Percentiles rank a stretch among this genome's conserved stretches.
Conservation (phyloP, 37 sponge, comb jelly and placozoan species). For the Oscarella lobularis region DNA sequence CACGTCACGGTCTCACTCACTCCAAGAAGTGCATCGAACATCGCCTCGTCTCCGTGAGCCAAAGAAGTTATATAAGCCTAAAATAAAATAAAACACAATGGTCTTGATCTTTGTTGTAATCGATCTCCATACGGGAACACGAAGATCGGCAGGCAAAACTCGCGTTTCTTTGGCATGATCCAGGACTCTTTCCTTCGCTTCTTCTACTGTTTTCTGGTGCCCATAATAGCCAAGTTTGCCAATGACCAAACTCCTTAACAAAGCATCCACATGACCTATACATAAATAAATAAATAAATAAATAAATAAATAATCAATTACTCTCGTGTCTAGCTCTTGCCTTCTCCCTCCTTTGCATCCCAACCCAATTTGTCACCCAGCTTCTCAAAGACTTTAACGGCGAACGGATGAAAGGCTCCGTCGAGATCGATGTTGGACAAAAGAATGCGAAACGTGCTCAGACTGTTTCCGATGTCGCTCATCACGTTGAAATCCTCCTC, state of each 20-base stretch:
- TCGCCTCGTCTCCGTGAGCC: constrained; percentile 39
- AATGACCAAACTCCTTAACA: constrained; percentile 67
- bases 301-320: neutral
- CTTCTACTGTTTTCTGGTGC: constrained; percentile 30
- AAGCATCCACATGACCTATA: constrained; percentile 41
- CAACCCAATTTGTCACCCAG: constrained; percentile 46
- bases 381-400: constrained; percentile 23
- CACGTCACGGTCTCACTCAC: too few species aligned
- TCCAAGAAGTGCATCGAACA: constrained; percentile 45
- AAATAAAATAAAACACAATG: too few species aligned
- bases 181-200: constrained; percentile 34
- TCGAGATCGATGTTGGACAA: constrained; percentile 47
- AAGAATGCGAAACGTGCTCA: constrained; percentile 13
- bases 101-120: too few species aligned
- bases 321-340: constrained; percentile 6
- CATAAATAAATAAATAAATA: neutral
- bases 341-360: constrained; percentile 52
- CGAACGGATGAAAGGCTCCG: constrained; percentile 48
- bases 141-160: constrained; percentile 40
- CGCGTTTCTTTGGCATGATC: constrained; percentile 13
- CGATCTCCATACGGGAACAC: too few species aligned
- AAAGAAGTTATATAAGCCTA: too few species aligned
- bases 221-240: constrained; percentile 35
- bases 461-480: constrained; percentile 36
- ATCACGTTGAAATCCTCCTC: constrained; percentile 82